Percentiles rank a stretch among this genome's conserved stretches.
Evolutionary conservation across 2,113 vertebrate genomes (phyloP).

Genomic region (Sus scrofa): DNA sequence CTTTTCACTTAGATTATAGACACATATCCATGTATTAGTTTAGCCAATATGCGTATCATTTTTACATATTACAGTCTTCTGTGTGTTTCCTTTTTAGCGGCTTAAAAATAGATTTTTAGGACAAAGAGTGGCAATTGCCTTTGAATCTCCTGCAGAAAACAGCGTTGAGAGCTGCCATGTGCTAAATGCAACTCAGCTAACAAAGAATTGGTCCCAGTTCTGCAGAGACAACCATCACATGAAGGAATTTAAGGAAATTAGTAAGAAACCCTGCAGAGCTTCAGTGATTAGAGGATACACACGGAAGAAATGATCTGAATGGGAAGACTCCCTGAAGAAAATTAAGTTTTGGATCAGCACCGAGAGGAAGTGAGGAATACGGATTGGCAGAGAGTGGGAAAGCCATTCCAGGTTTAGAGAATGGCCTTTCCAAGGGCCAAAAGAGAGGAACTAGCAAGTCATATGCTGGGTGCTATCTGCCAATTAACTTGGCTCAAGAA

Average conservation of each 20-base stretch:
- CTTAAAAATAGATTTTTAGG: background rate
- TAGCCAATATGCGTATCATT: background rate
- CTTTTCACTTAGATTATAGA: background rate
- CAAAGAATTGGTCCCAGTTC: background rate
- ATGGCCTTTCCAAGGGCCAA: conserved; percentile 14
- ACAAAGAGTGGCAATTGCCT: background rate
- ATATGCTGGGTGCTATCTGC: conserved; percentile 65
- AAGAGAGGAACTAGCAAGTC: conserved; percentile 50
- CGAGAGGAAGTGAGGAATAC: background rate
- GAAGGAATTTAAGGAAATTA: background rate
- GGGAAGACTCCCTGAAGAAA: background rate
- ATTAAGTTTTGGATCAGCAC: background rate
- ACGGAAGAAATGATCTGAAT: background rate
- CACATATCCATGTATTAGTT: background rate
- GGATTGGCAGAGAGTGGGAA: background rate
- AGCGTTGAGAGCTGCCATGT: background rate
- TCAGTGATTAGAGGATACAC: background rate
- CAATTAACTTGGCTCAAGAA: conserved; percentile 70
- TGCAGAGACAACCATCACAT: background rate
- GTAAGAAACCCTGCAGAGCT: background rate
- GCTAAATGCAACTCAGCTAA: background rate
- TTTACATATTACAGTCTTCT: background rate
- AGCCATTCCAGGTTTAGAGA: conserved; percentile 41
- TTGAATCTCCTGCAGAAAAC: background rate
- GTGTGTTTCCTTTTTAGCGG: background rate